Percentiles rank a stretch among this genome's conserved stretches.
Conservation (phyloP, 37 sponge, comb jelly and placozoan genomes). For the Cliona cf. orientalis region DNA sequence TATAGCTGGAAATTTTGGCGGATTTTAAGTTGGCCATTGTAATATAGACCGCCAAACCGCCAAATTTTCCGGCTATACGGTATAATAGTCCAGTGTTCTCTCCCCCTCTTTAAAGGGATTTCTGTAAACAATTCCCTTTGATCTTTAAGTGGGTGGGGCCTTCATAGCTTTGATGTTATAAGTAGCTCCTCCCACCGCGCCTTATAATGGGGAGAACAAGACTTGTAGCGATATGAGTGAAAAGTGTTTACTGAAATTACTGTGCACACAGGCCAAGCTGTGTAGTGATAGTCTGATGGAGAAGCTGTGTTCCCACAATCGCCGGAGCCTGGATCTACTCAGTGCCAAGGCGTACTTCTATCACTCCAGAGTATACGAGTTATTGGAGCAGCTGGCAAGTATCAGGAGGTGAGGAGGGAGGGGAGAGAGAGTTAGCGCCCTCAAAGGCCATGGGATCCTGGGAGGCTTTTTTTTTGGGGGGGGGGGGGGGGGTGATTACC, state of each 20-base stretch:
- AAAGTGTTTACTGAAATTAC: not conserved
- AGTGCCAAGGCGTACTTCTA: conserved; percentile 92
- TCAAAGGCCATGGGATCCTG: no score
- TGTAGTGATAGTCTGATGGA: conserved; percentile 84
- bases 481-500: no score
- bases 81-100: no score
- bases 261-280: conserved; percentile 48
- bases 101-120: not conserved
- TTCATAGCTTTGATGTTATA: not conserved
- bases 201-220: not conserved
- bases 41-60: not conserved
- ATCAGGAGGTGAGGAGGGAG: conserved; percentile 66
- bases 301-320: conserved; percentile 63
- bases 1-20: not conserved
- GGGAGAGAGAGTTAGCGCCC: no score
- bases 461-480: no score
- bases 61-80: not conserved
- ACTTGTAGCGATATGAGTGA: not conserved
- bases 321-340: conserved; percentile 83
- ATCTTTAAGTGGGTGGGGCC: not conserved
- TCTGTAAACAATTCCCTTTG: not conserved
- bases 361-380: conserved; percentile 90
- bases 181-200: not conserved
- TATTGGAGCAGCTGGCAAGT: conserved; percentile 71
- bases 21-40: no score